Evolutionary conservation across 92 coral and sea anemone genomes (phyloP), one percentile per base, ranked within the genome.

Genomic region (Umimayanthus chanpuru): DNA sequence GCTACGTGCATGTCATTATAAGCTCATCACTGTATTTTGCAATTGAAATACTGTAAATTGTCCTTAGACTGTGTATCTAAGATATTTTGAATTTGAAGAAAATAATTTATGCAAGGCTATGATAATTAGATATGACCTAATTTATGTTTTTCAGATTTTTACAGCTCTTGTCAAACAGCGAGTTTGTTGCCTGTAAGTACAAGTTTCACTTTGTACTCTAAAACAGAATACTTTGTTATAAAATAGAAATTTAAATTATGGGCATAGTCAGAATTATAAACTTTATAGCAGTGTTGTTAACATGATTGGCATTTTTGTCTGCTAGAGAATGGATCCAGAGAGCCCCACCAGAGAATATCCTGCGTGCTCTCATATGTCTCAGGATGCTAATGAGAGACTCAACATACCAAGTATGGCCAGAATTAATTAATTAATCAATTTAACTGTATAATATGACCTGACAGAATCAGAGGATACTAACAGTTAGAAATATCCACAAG

Each of bases 331-430:
- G 99, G 99, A 92, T 91, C 29, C 90, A 89, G 72, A 72, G 94
- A 90, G 96, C 98, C 66, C 94, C 97, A 61, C 95, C 96, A 53
- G 97, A 96, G 84, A 95, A 95, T 80, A 93, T 96, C 83, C 90
- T 96, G 26, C 89, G 99, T 58, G 98, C 94, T 40, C 90, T 96
- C 83, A 96, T 94, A 12, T 96, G 99, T 77, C 94, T 96, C 28
- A 91, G 99, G 64, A 96, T 96, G 97, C 89, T 96, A 20, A 93
- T 96, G 98, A 92, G 99, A 80, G 99, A 96, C 86, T 88, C 89
- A 73, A 77, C 92, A 64, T 96, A 92, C 73, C 99, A 96, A 95
- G 99, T 96, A 82, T 58, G 6, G n/a, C 20, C 23, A 6, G 61
- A 32, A 32, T 32, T 32, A 32, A 32, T 32, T 32, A 32, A 32